A percentile compares a stretch with the other conserved stretches of the same genome.
Conservation (phyloP, 2,797 vertebrate species). For the Spinus olivaceus region DNA sequence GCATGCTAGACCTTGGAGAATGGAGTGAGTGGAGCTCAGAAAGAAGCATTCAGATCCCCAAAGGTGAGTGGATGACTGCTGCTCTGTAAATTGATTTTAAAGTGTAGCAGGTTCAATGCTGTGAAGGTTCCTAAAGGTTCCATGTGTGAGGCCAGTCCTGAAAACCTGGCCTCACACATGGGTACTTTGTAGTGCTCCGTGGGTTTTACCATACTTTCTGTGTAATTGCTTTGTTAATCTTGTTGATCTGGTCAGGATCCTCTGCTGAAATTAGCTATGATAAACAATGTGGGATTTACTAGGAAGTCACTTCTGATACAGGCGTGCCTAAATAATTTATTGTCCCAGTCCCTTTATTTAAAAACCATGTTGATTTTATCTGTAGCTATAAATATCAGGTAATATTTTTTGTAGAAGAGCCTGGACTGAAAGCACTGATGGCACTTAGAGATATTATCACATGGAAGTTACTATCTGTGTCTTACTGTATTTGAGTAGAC, state of each 20-base stretch:
- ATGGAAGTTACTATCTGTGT: background rate
- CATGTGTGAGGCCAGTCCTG: background rate
- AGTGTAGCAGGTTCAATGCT: background rate
- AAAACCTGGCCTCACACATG: background rate
- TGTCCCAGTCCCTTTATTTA: background rate
- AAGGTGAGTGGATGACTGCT: background rate
- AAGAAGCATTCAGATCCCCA: background rate
- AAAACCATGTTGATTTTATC: background rate
- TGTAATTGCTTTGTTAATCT: background rate
- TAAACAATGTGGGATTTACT: background rate
- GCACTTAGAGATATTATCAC: background rate
- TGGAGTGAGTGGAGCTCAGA: slow-evolving; percentile 88
- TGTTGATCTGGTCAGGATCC: background rate
- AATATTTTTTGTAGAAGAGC: background rate
- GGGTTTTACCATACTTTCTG: background rate
- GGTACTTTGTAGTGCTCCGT: background rate
- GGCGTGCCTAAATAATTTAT: background rate
- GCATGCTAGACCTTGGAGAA: slow-evolving; percentile 85
- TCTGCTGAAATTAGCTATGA: background rate
- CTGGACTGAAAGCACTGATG: background rate
- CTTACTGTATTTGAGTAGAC: background rate
- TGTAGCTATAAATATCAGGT: background rate
- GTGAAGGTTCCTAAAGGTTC: background rate
- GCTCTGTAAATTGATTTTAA: background rate
- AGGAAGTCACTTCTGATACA: background rate